Evolutionary conservation across 1,140 invertebrate genomes (phyloP), one percentile per base, ranked within the genome.

Genomic region (Bombus superbus): DNA sequence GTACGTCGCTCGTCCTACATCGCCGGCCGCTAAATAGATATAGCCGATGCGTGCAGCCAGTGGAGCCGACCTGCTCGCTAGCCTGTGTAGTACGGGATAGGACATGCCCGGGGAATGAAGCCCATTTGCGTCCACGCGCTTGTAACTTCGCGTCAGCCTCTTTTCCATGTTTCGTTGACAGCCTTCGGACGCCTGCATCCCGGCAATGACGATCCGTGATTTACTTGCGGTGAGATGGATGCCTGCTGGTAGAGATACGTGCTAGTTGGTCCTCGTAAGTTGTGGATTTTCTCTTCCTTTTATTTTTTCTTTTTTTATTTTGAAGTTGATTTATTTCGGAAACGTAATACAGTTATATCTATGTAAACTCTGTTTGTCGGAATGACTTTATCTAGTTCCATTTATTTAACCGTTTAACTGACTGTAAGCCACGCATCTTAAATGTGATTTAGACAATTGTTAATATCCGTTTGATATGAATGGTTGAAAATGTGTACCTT

Each of bases 1-100:
- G 89, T 85, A 90, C 85, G 90, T 79, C 83, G 83, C 86, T 83
- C 89, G 81, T 53, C 59, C 80, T 80, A 83, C 89, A 86, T 91
- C 69, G 86, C 83, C 74, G 84, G 25, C 78, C 85, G 64, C 84
- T 90, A 90, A 91, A 92, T 89, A 91, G 90, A 92, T 90, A 87
- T 82, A 91, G 86, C 71, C 73, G 88, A 89, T 89, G 81, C 86
- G 73, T 72, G 76, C 82, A 71, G 82, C 59, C 85, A 38, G 22
- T 62, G 28, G n/a, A 3, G 47, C 47, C 28, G 69, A 69, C 42
- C 69, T 35, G 9, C 15, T 38, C 10, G 11, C 69, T 28, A 15
- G 40, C 78, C n/a, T 86, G 42, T 86, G 57, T 86, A 84, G 62
- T 57, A 72, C 22, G 74, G 77, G 78, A 88, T 83, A 85, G 86